phyloP scores from a whole-genome alignment of 2,113 vertebrate genomes.

The Anhinga rufa region DNA sequence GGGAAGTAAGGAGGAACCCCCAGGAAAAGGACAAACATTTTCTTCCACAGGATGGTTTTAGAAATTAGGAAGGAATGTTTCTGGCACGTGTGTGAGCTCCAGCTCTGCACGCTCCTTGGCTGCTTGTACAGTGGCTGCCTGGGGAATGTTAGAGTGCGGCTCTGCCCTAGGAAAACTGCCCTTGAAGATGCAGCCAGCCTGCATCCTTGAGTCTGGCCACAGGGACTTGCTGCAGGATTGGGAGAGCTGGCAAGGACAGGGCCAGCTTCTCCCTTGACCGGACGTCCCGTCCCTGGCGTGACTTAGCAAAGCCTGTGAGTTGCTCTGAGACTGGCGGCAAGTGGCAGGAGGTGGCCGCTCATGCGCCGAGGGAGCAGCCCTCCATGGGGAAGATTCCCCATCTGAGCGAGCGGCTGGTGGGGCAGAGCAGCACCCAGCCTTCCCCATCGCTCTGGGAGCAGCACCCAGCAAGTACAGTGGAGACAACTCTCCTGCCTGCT shows the following conservation, averaged over 20 bases:
- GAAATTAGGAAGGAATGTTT: background rate
- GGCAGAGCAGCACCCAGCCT: background rate
- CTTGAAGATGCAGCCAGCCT: background rate
- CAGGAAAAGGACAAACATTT: background rate
- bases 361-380: background rate
- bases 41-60: background rate
- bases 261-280: background rate
- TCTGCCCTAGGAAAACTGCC: background rate
- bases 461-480: background rate
- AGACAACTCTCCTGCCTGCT: background rate
- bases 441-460: background rate
- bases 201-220: background rate
- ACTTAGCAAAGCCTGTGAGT: background rate
- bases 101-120: accelerated
- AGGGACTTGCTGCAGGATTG: background rate
- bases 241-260: background rate
- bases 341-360: background rate
- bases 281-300: accelerated
- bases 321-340: background rate
- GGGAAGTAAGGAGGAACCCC: background rate
- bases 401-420: background rate
- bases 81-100: background rate
- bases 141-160: background rate
- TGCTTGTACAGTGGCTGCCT: background rate
- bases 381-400: background rate